Conservation (phyloP, 30 jellyfish, hydroid and myxozoan genomes). For the Phacellophora camtschatica region DNA sequence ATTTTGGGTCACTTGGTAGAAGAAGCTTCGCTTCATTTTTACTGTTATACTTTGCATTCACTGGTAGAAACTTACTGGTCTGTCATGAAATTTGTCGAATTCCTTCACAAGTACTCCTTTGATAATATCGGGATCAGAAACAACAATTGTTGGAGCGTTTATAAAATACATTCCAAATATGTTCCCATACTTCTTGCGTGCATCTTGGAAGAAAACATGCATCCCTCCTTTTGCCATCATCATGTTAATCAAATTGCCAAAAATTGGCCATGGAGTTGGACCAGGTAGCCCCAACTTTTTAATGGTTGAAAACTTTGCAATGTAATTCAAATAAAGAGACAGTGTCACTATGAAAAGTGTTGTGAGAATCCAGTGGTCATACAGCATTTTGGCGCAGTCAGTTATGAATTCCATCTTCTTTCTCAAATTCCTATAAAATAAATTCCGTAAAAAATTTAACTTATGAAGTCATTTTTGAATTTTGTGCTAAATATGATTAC, state of each 20-base stretch:
- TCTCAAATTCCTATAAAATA: no score
- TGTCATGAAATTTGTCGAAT: constrained; percentile 24
- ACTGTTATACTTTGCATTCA: not conserved
- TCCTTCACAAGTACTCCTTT: constrained; percentile 15
- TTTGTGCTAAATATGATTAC: no score
- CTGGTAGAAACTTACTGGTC: constrained; percentile 8
- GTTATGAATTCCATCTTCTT: no score
- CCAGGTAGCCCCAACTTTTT: constrained; percentile 45
- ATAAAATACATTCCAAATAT: constrained; percentile 26
- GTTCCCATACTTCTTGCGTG: constrained; percentile 22
- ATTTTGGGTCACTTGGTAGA: not conserved
- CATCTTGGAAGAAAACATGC: not conserved
- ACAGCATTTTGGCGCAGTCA: no score
- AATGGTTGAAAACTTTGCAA: not conserved
- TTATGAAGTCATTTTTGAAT: no score
- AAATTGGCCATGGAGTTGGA: constrained; percentile 54
- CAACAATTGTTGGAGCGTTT: constrained; percentile 14
- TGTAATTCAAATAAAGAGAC: constrained; percentile 21
- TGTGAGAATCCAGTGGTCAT: constrained; percentile 43
- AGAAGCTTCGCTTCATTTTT: not conserved
- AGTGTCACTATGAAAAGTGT: not conserved
- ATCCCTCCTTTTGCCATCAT: not conserved
- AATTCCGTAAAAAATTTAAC: no score
- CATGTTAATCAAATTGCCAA: constrained; percentile 3
- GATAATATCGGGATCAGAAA: constrained; percentile 21